These are phyloP conservation scores for Ophonus ardosiacus DNA, from an alignment of 2,888 invertebrate species.

Conservation along the genomic window DNA sequence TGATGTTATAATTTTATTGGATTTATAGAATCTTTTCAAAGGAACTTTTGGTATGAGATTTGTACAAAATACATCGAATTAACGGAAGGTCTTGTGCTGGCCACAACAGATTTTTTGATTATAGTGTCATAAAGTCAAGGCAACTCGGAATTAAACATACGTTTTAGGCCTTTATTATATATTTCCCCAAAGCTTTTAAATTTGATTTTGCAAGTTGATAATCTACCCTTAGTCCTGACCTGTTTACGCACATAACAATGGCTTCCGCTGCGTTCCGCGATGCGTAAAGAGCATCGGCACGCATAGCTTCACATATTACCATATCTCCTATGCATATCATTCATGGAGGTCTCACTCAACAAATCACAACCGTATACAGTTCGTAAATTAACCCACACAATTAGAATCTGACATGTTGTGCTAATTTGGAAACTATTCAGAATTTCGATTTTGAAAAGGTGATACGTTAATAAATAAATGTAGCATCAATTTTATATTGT, in stretches of 20 bases:
- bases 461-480: too few species aligned
- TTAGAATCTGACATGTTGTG: too few species aligned
- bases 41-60: too few species aligned
- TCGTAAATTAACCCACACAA: too few species aligned
- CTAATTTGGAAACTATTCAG: too few species aligned
- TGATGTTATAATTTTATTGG: too few species aligned
- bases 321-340: slow-evolving; percentile 32
- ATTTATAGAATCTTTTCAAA: too few species aligned
- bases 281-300: slow-evolving; percentile 44
- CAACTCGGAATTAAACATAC: neutral
- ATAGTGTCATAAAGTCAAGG: too few species aligned
- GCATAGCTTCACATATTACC: slow-evolving; percentile 41
- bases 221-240: neutral
- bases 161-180: neutral
- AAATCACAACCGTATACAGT: neutral
- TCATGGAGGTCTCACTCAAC: neutral
- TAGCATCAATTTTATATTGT: too few species aligned
- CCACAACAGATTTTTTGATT: too few species aligned
- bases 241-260: slow-evolving; percentile 45
- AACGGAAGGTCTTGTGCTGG: too few species aligned
- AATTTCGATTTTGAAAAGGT: slow-evolving; percentile 1
- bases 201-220: neutral
- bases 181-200: neutral
- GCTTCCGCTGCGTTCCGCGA: slow-evolving; percentile 43
- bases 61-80: too few species aligned